phyloP scores from a whole-genome alignment of 2,797 vertebrate genomes.

The Mus spretus region DNA sequence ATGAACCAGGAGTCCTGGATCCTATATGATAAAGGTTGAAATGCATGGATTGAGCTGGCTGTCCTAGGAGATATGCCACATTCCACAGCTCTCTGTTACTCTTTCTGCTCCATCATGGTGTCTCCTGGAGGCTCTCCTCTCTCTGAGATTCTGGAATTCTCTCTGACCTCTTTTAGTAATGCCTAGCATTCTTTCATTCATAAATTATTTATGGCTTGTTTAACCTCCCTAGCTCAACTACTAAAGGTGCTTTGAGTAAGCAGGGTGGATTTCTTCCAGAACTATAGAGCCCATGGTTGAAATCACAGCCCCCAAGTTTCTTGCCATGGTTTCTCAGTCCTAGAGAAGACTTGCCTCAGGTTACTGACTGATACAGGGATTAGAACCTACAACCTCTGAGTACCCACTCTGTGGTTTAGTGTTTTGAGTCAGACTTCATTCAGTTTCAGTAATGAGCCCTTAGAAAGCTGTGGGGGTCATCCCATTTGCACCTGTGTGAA shows the following conservation, averaged over 20 bases:
- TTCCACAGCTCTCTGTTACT: not conserved
- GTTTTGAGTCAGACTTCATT: slow-evolving; percentile 60
- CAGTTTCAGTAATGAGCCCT: slow-evolving; percentile 72
- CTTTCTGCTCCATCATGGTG: not conserved
- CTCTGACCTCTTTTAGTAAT: not conserved
- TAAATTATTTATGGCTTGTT: not conserved
- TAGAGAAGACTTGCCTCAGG: not conserved
- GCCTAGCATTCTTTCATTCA: slow-evolving; percentile 12
- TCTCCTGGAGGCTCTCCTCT: not conserved
- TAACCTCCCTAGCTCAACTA: not conserved
- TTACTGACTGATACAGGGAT: not conserved
- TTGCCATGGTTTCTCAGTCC: not conserved
- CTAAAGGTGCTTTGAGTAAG: not conserved
- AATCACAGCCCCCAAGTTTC: not conserved
- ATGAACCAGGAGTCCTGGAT: not conserved
- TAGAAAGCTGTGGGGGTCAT: slow-evolving; percentile 77
- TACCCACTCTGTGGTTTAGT: slow-evolving; percentile 36
- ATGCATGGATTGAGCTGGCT: not conserved
- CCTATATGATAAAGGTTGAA: not conserved
- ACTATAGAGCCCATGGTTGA: not conserved
- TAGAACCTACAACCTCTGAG: slow-evolving; percentile 68
- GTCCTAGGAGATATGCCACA: not conserved
- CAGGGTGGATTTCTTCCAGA: not conserved
- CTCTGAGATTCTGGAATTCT: not conserved
- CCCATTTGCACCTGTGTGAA: slow-evolving; percentile 47